Evolutionary conservation across 1,140 invertebrate species (phyloP).

Genomic region (Epicauta chinensis): DNA sequence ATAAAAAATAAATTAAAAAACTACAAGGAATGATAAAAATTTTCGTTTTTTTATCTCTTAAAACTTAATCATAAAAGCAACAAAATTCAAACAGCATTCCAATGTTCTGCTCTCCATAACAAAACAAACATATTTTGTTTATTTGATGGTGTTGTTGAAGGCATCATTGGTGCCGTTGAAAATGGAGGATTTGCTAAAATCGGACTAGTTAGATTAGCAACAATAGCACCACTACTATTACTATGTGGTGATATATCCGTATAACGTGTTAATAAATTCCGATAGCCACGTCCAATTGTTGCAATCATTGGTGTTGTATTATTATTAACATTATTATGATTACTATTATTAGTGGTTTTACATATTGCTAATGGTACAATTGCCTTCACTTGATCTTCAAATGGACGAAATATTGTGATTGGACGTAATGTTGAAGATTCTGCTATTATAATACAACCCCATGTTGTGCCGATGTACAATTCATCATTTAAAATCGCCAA

Average conservation of each 20-base stretch:
- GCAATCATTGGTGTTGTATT: conserved; percentile 57
- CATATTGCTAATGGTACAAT: conserved; percentile 43
- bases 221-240: no score
- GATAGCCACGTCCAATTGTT: conserved; percentile 77
- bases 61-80: conserved; percentile 12
- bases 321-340: no score
- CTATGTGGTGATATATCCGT: conserved; percentile 55
- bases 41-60: background rate
- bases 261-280: conserved; percentile 68
- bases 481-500: conserved; percentile 62
- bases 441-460: conserved; percentile 86
- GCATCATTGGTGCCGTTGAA: conserved; percentile 2
- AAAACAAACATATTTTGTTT: conserved; percentile 61
- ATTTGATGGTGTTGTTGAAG: conserved; percentile 18
- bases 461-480: conserved; percentile 84
- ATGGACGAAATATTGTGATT: conserved; percentile 84
- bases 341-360: conserved; percentile 32
- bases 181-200: conserved; percentile 20
- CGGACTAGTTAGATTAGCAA: conserved; percentile 33
- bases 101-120: conserved; percentile 66
- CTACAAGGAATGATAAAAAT: background rate
- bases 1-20: background rate
- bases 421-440: conserved; percentile 73
- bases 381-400: conserved; percentile 68
- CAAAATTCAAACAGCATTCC: conserved; percentile 46